Evolutionary conservation across 2,888 invertebrate genomes (phyloP).

Genomic region (Rhagonycha fulva): DNA sequence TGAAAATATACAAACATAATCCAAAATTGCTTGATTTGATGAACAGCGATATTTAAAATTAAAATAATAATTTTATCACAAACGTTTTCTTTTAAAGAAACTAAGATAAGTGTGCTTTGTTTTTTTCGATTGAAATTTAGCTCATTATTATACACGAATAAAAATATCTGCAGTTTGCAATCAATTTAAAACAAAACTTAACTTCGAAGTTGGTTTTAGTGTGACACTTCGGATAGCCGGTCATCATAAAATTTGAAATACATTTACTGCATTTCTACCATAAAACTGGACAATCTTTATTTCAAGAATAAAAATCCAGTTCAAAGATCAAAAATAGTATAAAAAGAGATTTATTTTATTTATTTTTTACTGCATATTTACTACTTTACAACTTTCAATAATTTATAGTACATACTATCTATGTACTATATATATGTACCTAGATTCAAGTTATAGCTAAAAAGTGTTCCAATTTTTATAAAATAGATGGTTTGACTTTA

Average conservation of each 20-base stretch:
- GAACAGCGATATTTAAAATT: no score
- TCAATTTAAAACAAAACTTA: neutral
- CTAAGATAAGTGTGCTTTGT: no score
- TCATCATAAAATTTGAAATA: neutral
- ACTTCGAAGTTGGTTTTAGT: neutral
- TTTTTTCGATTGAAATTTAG: no score
- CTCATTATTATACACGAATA: neutral
- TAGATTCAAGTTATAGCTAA: neutral
- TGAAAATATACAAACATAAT: no score
- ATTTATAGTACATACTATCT: no score
- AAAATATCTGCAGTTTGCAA: neutral
- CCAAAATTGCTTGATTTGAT: no score
- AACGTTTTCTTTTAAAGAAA: no score
- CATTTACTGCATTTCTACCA: neutral
- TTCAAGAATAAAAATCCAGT: neutral
- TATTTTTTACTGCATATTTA: neutral
- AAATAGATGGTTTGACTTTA: neutral
- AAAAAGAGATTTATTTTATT: neutral
- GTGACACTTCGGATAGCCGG: neutral
- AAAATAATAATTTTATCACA: no score
- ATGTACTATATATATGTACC: no score
- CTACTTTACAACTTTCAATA: no score
- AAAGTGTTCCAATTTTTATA: neutral
- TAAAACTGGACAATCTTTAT: neutral
- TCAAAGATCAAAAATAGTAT: neutral